A percentile compares a stretch with the other conserved stretches of the same genome.
Evolutionary conservation across 2,113 vertebrate species (phyloP).

Genomic region (Oncorhynchus keta): DNA sequence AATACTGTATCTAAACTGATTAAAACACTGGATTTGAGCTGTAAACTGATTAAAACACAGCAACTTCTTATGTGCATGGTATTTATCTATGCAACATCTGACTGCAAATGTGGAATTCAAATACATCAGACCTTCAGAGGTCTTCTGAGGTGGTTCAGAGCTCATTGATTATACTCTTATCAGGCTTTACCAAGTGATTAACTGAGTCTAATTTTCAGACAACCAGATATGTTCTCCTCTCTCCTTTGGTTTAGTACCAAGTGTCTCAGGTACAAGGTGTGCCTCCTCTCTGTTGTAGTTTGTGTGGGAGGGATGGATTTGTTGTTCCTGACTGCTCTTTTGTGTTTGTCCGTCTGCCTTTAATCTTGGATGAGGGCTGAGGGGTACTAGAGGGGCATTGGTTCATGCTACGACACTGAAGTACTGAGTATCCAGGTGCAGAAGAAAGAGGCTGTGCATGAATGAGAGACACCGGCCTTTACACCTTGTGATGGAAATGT

Average conservation of each 20-base stretch:
- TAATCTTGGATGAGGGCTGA: slow-evolving; percentile 67
- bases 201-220: too few relatives aligned
- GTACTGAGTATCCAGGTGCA: slow-evolving; percentile 66
- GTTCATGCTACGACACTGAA: slow-evolving; percentile 37
- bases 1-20: neutral
- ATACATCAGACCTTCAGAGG: too few relatives aligned
- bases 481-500: slow-evolving; percentile 5
- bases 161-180: too few relatives aligned
- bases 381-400: slow-evolving; percentile 49
- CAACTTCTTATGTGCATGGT: too few relatives aligned
- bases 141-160: too few relatives aligned
- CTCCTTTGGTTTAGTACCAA: neutral
- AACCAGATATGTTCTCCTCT: neutral
- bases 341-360: slow-evolving; percentile 62
- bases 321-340: slow-evolving; percentile 53
- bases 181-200: too few relatives aligned
- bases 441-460: slow-evolving; percentile 28
- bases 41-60: too few relatives aligned
- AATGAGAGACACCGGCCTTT: slow-evolving; percentile 33
- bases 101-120: too few relatives aligned
- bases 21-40: neutral
- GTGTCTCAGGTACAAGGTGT: neutral
- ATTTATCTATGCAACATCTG: too few relatives aligned
- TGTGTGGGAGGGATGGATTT: slow-evolving; percentile 60
- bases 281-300: slow-evolving; percentile 37